Evolutionary conservation across 1,140 invertebrate genomes (phyloP), one percentile per base, ranked within the genome.

Genomic region (Caenorhabditis tropicalis): DNA sequence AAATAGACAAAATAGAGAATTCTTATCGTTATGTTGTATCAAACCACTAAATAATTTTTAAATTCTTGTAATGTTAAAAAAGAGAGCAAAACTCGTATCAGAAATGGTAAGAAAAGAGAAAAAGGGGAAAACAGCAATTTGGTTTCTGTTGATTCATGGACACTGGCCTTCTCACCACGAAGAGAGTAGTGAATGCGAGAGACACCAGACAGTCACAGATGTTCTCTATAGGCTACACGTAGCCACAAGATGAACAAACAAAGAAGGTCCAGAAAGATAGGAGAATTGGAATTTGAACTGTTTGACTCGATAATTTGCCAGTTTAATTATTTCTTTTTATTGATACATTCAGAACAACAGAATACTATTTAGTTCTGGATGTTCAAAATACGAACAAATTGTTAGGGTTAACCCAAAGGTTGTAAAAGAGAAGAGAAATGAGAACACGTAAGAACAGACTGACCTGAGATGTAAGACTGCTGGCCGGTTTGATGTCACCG

Each of bases 211-310:
- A 49, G 49, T 21, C 19, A 48, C 29, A 80, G 29, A 53, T 53
- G 58, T 65, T 65, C 58, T 65, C 36, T 36, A 0, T 65, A 65
- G 58, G 31, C 29, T 65, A 65, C 58, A 65, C 58, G 31, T n/a
- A 43, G 39, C 39, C 12, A 43, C 39, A 43, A 5, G 39, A n/a
- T 24, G 27, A 79, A 39, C 46, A 48, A 80, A 80, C 36, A 31
- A 36, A 80, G 29, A 48, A 4, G 60, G n/a, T 19, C 49, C 49
- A 51, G 15, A n/a, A 24, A n/a, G 27, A 70, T 16, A 27, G 27
- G 31, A 15, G 21, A 60, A 60, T n/a, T 60, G 24, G 21, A 15
- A 1, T 12, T 60, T 10, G n/a, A 46, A 46, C 43, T 12, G 4
- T 46, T 53, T 7, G 15, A n/a, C n/a, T n/a, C n/a, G n/a, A n/a